These are phyloP conservation scores for Globia sparganii DNA, from an alignment of 2,888 invertebrate species.

Conservation along the genomic window DNA sequence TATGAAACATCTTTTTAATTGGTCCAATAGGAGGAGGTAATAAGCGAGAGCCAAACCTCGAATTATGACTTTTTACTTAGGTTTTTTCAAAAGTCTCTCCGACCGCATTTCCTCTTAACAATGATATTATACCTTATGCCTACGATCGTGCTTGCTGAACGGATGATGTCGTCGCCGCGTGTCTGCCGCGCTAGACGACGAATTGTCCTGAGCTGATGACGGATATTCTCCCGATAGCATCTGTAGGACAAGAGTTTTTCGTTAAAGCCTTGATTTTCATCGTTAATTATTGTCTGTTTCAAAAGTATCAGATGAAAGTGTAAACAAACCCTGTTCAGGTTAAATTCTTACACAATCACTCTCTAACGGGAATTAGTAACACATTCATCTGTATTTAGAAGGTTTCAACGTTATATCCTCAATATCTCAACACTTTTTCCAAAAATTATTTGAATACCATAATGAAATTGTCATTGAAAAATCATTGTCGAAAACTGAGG, in stretches of 20 bases:
- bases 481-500: not conserved
- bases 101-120: no score
- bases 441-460: not conserved
- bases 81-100: no score
- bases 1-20: no score
- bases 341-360: not conserved
- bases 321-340: no score
- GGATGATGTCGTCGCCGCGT: slow-evolving; percentile 82
- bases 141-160: slow-evolving; percentile 86
- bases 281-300: not conserved
- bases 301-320: not conserved
- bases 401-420: not conserved
- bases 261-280: not conserved
- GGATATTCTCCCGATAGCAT: slow-evolving; percentile 83
- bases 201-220: slow-evolving; percentile 86
- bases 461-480: not conserved
- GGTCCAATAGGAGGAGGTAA: no score
- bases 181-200: slow-evolving; percentile 85
- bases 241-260: slow-evolving; percentile 37
- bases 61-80: no score
- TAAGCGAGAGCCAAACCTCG: no score
- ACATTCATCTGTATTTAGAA: not conserved
- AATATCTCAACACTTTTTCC: not conserved
- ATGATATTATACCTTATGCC: slow-evolving; percentile 81
- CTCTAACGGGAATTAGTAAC: not conserved